A percentile compares a stretch with the other conserved stretches of the same genome.
These are phyloP conservation scores for Panurus biarmicus DNA, from an alignment of 2,113 vertebrate genomes.

Conservation along the genomic window DNA sequence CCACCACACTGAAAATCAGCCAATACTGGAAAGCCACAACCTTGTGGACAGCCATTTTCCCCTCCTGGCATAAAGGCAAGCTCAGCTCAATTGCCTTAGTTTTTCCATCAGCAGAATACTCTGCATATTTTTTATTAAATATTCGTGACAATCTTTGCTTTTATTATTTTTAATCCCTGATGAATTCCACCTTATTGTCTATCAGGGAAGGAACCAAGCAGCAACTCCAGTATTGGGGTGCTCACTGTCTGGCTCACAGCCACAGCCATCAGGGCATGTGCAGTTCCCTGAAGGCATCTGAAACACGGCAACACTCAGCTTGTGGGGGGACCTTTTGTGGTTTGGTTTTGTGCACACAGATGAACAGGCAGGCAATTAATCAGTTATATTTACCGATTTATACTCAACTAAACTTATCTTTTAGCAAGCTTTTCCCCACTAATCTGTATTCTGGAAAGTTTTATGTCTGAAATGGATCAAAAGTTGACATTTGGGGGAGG, in stretches of 20 bases:
- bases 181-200: neutral
- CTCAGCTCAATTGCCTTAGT: neutral
- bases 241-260: fast-evolving
- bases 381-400: neutral
- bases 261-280: fast-evolving
- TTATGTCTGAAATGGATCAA: neutral
- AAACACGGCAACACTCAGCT: neutral
- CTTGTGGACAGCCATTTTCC: neutral
- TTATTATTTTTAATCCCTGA: neutral
- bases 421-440: neutral
- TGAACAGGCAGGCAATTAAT: neutral
- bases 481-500: neutral
- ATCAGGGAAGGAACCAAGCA: neutral
- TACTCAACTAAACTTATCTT: neutral
- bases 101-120: neutral
- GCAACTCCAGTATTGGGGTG: neutral
- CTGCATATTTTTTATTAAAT: neutral
- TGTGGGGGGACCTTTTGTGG: neutral
- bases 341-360: neutral
- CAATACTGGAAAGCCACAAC: neutral
- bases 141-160: neutral
- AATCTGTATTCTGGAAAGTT: neutral
- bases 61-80: neutral
- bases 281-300: neutral
- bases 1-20: neutral